A percentile compares a stretch with the other conserved stretches of the same genome.
Conservation (phyloP, 2,113 vertebrate species). For the Notothenia coriiceps region DNA sequence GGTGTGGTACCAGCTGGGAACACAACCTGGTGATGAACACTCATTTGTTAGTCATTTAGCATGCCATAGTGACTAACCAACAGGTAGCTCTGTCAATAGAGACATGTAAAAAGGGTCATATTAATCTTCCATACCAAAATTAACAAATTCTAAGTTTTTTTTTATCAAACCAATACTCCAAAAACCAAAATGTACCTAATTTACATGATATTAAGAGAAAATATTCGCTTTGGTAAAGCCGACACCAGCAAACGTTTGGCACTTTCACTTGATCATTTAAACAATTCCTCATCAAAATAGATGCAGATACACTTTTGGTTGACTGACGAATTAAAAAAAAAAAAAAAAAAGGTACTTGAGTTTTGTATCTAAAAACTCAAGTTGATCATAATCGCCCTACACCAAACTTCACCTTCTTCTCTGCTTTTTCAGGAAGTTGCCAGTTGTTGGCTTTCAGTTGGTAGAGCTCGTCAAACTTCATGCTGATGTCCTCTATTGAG, state of each 20-base stretch:
- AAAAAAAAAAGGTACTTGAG: too few species aligned
- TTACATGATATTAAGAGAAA: neutral
- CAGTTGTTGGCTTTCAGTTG: slow-evolving; percentile 97
- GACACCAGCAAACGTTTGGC: neutral
- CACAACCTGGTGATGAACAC: neutral
- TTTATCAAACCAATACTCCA: neutral
- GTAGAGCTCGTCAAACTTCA: slow-evolving; percentile 99
- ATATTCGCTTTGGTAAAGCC: neutral
- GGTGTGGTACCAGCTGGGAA: neutral
- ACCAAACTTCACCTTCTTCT: slow-evolving; percentile 88
- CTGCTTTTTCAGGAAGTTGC: slow-evolving; percentile 89
- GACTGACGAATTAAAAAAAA: too few species aligned
- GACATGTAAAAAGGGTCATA: neutral
- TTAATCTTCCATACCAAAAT: neutral
- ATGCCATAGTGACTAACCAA: neutral
- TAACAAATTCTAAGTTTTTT: neutral
- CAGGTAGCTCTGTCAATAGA: neutral
- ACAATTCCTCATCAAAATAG: neutral
- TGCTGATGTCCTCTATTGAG: slow-evolving; percentile 98
- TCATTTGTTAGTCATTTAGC: neutral
- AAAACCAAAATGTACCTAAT: neutral
- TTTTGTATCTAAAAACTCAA: too few species aligned
- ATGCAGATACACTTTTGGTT: neutral
- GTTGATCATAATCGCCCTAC: neutral
- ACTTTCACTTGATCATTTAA: too few species aligned